Evolutionary conservation across 2,797 vertebrate genomes (phyloP).

Genomic region (Syngnathus acus): DNA sequence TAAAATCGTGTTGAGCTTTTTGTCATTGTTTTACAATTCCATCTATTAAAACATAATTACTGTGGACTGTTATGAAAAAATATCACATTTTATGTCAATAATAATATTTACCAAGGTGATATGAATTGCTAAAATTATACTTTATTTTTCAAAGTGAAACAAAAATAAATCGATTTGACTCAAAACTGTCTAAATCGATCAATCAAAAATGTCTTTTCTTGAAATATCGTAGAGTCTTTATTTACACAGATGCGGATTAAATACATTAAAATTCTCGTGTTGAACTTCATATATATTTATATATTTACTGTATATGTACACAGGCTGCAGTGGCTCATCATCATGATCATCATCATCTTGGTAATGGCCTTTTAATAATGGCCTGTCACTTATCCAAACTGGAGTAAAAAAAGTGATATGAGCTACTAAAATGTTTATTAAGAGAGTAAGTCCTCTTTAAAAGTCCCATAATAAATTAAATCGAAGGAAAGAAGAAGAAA

Average conservation of each 20-base stretch:
- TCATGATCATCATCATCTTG: background rate
- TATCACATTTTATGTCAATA: background rate
- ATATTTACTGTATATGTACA: background rate
- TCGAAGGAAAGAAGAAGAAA: conserved; percentile 21
- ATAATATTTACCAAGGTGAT: too few relatives aligned
- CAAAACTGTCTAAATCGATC: too few relatives aligned
- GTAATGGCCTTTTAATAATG: background rate
- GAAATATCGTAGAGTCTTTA: conserved; percentile 79
- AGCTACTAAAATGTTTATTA: conserved; percentile 38
- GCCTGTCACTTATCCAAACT: background rate
- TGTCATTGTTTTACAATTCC: too few relatives aligned
- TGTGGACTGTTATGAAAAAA: background rate
- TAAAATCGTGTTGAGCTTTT: background rate
- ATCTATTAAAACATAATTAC: background rate
- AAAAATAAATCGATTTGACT: too few relatives aligned
- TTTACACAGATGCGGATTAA: conserved; percentile 82
- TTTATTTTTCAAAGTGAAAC: background rate
- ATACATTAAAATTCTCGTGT: conserved; percentile 71
- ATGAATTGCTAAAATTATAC: background rate
- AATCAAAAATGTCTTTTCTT: conserved; percentile 16
- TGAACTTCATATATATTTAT: conserved; percentile 4
- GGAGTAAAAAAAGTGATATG: conserved; percentile 39
- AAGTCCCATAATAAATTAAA: conserved; percentile 17
- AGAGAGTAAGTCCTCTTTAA: background rate
- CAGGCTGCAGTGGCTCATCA: background rate